These are phyloP conservation scores for Clarias batrachus DNA, from an alignment of 2,113 vertebrate species.

Conservation along the genomic window DNA sequence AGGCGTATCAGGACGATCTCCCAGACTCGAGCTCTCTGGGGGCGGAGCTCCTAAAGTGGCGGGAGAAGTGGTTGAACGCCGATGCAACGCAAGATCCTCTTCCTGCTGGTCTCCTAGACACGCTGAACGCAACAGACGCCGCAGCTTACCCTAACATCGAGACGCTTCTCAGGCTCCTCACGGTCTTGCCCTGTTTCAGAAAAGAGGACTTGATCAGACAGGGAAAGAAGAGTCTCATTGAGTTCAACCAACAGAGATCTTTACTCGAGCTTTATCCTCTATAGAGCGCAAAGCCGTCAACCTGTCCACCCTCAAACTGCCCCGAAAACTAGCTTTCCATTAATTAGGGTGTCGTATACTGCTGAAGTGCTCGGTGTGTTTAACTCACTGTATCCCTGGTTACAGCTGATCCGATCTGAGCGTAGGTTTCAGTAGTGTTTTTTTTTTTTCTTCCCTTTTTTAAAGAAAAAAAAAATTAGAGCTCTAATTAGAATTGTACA, in stretches of 20 bases:
- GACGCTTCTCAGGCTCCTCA: constrained; percentile 72
- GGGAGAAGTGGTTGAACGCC: constrained; percentile 70
- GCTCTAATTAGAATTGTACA: constrained; percentile 52
- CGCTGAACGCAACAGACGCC: constrained; percentile 71
- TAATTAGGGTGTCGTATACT: constrained; percentile 59
- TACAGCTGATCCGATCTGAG: constrained; percentile 51
- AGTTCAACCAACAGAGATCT: constrained; percentile 65
- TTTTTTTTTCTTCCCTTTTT: constrained; percentile 17
- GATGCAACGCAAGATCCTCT: constrained; percentile 63
- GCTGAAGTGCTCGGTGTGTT: constrained; percentile 47
- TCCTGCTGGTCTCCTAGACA: constrained; percentile 70
- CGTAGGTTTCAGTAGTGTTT: constrained; percentile 53
- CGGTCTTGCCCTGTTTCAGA: constrained; percentile 72
- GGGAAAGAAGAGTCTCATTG: constrained; percentile 68
- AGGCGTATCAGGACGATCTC: constrained; percentile 71
- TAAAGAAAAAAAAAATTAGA: constrained; percentile 11
- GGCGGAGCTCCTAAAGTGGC: constrained; percentile 72
- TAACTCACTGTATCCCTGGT: constrained; percentile 56
- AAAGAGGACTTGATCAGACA: constrained; percentile 72
- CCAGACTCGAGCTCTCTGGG: constrained; percentile 69
- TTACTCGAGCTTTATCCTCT: constrained; percentile 70
- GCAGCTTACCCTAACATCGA: constrained; percentile 73
- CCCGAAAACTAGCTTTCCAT: constrained; percentile 41
- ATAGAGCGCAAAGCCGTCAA: constrained; percentile 53
- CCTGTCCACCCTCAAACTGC: constrained; percentile 41